Percentiles rank a stretch among this genome's conserved stretches.
phyloP scores from a whole-genome alignment of 1,140 invertebrate species.

The Ceratoteleas bidentatus region DNA sequence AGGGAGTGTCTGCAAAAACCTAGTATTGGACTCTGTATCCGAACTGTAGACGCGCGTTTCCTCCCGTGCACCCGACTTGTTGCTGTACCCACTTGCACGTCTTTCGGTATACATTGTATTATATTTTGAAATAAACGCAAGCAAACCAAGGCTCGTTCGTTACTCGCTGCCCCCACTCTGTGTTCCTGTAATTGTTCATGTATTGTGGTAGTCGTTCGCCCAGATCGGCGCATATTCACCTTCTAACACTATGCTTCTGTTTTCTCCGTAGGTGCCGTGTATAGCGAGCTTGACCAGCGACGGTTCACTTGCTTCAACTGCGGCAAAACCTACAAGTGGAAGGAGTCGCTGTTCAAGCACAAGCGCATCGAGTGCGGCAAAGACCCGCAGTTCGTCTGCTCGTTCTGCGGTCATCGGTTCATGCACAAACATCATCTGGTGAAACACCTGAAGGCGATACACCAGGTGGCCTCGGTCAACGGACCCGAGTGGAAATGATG shows the following conservation, averaged over 20 bases:
- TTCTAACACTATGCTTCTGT: constrained; percentile 31
- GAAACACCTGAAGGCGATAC: constrained; percentile 73
- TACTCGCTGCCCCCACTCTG: background rate
- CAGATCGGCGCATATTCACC: background rate
- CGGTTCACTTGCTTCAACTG: constrained; percentile 67
- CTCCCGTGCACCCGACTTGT: constrained; percentile 1
- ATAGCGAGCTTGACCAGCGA: constrained; percentile 13
- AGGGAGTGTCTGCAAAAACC: background rate
- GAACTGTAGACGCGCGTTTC: constrained; percentile 10
- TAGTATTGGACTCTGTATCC: constrained; percentile 17
- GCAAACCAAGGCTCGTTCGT: constrained; percentile 5
- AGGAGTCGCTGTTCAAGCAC: constrained; percentile 81
- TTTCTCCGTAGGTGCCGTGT: constrained; percentile 19
- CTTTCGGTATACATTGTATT: constrained; percentile 22
- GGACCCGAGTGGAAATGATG: constrained; percentile 21
- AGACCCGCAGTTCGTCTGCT: constrained; percentile 77
- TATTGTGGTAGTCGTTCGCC: background rate
- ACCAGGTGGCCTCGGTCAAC: constrained; percentile 37
- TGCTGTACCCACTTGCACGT: constrained; percentile 14
- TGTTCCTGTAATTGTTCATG: background rate
- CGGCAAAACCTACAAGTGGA: constrained; percentile 69
- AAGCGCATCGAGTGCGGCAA: constrained; percentile 75
- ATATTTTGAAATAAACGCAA: constrained; percentile 32
- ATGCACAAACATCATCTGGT: constrained; percentile 77
- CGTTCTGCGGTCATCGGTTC: constrained; percentile 76